phyloP scores from a whole-genome alignment of 2,888 invertebrate species.

The Microplitis deprimator region DNA sequence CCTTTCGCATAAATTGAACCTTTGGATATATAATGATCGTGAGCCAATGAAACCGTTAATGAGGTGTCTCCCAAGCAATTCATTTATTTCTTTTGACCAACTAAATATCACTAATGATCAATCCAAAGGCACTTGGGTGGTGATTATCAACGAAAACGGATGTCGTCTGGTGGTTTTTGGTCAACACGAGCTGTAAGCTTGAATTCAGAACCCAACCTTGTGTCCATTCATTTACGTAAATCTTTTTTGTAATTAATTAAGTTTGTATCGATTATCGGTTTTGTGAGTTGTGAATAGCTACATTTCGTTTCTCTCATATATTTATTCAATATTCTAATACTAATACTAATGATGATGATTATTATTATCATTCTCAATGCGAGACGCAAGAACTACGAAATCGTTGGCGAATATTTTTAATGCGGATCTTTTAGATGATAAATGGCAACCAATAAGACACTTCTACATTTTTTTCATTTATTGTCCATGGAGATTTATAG shows the following conservation, averaged over 20 bases:
- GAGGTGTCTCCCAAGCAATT: slow-evolving; percentile 10
- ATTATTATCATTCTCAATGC: too few relatives aligned
- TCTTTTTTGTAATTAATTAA: neutral
- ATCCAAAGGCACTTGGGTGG: slow-evolving; percentile 35
- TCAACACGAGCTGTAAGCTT: neutral
- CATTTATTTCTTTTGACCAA: slow-evolving; percentile 2
- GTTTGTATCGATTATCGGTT: neutral
- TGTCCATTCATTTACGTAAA: neutral
- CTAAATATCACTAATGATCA: slow-evolving; percentile 29
- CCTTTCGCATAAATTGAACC: neutral
- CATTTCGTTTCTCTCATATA: neutral
- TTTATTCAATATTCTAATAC: neutral
- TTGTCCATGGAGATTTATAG: too few relatives aligned
- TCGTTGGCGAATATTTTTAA: too few relatives aligned
- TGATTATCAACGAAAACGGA: slow-evolving; percentile 33
- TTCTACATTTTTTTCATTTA: too few relatives aligned
- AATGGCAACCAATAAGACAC: too few relatives aligned
- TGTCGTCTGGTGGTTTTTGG: slow-evolving; percentile 31
- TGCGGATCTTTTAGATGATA: too few relatives aligned
- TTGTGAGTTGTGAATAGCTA: neutral
- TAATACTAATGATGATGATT: neutral
- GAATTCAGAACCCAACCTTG: neutral
- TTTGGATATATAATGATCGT: neutral
- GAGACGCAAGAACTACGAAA: too few relatives aligned
- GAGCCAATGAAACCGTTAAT: slow-evolving; percentile 9